These are phyloP conservation scores for Catharus ustulatus DNA, from an alignment of 2,797 vertebrate species.

Conservation along the genomic window DNA sequence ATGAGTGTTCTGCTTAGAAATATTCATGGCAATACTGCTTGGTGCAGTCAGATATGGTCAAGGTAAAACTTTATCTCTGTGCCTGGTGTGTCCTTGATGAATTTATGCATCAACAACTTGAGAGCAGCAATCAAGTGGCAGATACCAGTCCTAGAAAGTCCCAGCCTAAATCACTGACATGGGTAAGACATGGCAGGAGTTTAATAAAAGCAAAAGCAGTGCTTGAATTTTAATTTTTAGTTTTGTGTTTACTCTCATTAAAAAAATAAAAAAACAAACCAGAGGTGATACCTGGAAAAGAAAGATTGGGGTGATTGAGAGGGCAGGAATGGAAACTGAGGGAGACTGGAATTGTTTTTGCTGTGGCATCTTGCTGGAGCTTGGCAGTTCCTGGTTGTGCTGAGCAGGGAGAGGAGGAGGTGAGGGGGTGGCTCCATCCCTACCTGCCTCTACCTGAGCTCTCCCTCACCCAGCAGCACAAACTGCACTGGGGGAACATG, in stretches of 20 bases:
- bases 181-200: neutral
- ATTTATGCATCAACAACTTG: neutral
- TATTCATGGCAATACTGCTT: neutral
- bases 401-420: neutral
- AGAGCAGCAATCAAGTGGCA: neutral
- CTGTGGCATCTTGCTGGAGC: neutral
- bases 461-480: neutral
- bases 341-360: neutral
- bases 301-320: neutral
- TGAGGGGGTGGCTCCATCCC: neutral
- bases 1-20: neutral
- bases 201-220: neutral
- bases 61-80: neutral
- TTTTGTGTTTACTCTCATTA: neutral
- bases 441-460: conserved; percentile 25
- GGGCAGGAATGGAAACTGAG: neutral
- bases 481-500: neutral
- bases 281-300: neutral
- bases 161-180: neutral
- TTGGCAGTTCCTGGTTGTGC: neutral
- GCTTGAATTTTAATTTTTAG: neutral
- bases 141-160: neutral
- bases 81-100: neutral
- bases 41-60: neutral
- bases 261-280: neutral